Evolutionary conservation across 2,888 invertebrate genomes (phyloP).

Genomic region (Polydrusus pterygomalis): DNA sequence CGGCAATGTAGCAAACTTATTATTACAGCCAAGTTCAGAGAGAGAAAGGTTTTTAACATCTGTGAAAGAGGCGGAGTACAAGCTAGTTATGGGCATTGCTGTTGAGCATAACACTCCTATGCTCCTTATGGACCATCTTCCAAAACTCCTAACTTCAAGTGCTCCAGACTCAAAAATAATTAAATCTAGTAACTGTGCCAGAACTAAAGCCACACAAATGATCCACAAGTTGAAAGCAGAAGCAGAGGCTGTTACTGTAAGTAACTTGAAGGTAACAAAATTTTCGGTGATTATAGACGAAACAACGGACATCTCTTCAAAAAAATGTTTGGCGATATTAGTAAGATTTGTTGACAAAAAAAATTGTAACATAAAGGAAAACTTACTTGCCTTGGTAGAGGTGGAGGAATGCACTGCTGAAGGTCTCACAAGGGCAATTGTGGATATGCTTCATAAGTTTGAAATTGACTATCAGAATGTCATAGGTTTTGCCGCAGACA

Average conservation of each 20-base stretch:
- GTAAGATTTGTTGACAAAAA: constrained; percentile 42
- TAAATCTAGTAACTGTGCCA: constrained; percentile 29
- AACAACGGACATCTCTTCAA: constrained; percentile 46
- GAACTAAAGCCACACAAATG: constrained; percentile 32
- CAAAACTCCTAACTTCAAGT: constrained; percentile 28
- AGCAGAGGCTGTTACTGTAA: constrained; percentile 9
- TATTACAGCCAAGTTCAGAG: constrained; percentile 17
- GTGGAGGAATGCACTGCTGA: constrained; percentile 43
- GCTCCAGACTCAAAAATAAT: constrained; percentile 40
- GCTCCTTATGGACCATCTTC: constrained; percentile 46
- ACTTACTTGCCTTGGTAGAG: constrained; percentile 30
- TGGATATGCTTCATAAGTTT: constrained; percentile 18
- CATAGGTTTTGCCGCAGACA: constrained; percentile 47
- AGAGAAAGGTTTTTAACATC: constrained; percentile 17
- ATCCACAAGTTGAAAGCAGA: constrained; percentile 16
- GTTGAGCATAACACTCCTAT: constrained; percentile 44
- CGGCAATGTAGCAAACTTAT: not conserved
- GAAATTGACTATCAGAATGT: constrained; percentile 20
- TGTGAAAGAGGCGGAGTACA: constrained; percentile 37
- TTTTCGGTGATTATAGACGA: constrained; percentile 51
- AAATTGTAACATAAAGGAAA: constrained; percentile 29
- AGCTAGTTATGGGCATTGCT: constrained; percentile 32
- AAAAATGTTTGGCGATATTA: constrained; percentile 45
- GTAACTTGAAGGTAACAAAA: constrained; percentile 1
- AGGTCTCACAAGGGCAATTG: constrained; percentile 34